Evolutionary conservation across 2,797 vertebrate genomes (phyloP).

Genomic region (Mormyrus proboscirostris): DNA sequence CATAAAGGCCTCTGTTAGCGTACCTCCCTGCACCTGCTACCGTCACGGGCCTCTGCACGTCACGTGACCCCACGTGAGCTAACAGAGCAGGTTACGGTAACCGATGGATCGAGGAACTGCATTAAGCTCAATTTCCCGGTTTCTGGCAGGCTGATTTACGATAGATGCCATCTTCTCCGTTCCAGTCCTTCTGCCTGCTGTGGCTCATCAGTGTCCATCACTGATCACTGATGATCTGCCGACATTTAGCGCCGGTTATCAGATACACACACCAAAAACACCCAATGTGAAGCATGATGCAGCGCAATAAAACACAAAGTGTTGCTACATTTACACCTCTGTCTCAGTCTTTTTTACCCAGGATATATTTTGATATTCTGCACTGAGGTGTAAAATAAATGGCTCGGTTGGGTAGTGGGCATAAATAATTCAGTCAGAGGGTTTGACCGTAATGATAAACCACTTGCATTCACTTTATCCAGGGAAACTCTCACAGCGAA

Average conservation of each 20-base stretch:
- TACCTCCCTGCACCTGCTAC: background rate
- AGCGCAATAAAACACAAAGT: background rate
- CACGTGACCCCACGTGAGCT: background rate
- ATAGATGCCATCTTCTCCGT: background rate
- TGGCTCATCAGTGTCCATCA: background rate
- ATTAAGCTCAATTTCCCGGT: background rate
- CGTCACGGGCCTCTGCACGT: background rate
- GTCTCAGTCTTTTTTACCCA: background rate
- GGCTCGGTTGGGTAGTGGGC: background rate
- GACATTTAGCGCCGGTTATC: background rate
- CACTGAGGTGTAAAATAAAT: background rate
- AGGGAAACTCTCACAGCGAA: background rate
- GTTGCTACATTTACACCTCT: background rate
- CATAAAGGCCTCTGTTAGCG: background rate
- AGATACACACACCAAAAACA: background rate
- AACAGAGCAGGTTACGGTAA: background rate
- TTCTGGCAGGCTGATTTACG: constrained; percentile 13
- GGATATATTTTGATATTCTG: background rate
- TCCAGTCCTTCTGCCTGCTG: background rate
- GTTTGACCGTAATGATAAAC: background rate
- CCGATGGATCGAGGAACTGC: background rate
- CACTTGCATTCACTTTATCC: background rate
- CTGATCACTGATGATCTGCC: background rate
- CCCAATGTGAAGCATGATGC: background rate
- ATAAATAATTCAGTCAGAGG: constrained; percentile 22